Evolutionary conservation across 2,113 vertebrate species (phyloP).

Genomic region (Lontra canadensis): DNA sequence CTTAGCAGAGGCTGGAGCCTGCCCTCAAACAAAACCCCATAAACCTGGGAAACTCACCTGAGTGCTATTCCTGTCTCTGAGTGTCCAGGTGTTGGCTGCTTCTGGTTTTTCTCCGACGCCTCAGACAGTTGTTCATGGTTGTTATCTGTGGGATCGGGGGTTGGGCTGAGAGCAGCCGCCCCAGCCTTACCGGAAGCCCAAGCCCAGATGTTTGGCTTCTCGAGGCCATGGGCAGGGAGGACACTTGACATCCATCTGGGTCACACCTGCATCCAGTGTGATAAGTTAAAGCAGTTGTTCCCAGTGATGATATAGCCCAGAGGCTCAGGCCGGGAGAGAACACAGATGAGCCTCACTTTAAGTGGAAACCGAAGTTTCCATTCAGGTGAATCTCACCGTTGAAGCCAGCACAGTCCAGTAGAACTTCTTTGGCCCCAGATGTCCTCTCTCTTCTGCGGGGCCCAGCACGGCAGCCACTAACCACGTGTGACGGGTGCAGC

Average conservation of each 20-base stretch:
- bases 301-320: fast-evolving
- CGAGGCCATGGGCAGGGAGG: not conserved
- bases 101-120: not conserved
- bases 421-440: not conserved
- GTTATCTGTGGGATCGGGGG: fast-evolving
- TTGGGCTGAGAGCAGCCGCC: not conserved
- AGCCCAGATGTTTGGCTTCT: not conserved
- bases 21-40: not conserved
- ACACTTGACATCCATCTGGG: too few relatives aligned
- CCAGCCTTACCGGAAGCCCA: not conserved
- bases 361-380: not conserved
- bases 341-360: fast-evolving
- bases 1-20: not conserved
- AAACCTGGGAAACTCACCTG: fast-evolving
- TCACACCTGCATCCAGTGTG: not conserved
- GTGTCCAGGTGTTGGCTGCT: too few relatives aligned
- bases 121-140: not conserved
- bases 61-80: not conserved
- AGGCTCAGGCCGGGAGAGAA: not conserved
- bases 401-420: not conserved
- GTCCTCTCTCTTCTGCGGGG: fast-evolving
- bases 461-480: not conserved
- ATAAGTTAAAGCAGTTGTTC: not conserved
- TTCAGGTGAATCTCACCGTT: fast-evolving
- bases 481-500: too few relatives aligned